phyloP scores from a whole-genome alignment of 2,888 invertebrate genomes.

The Eupithecia subumbrata region DNA sequence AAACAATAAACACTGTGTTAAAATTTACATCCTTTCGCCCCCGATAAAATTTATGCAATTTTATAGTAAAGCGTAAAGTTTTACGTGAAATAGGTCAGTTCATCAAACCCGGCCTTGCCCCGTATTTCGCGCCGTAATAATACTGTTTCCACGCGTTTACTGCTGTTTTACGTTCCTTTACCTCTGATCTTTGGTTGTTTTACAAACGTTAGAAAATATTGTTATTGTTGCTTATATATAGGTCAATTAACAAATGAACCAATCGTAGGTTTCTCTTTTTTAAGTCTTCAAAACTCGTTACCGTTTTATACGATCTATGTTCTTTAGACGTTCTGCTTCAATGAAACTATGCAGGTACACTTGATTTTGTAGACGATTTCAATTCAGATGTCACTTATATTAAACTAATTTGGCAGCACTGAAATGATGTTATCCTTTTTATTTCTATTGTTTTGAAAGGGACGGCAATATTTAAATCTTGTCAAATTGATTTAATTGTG shows the following conservation, averaged over 20 bases:
- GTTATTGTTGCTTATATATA: background rate
- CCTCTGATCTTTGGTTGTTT: constrained; percentile 10
- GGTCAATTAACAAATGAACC: background rate
- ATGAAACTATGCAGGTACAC: background rate
- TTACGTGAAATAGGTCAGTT: constrained; percentile 26
- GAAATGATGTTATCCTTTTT: too few species aligned
- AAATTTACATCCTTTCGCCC: background rate
- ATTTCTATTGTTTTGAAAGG: too few species aligned
- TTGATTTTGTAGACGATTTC: too few species aligned
- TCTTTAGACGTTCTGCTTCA: background rate
- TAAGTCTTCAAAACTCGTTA: background rate
- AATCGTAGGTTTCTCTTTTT: background rate
- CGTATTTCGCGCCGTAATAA: constrained; percentile 14
- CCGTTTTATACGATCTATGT: background rate
- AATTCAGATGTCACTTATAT: too few species aligned
- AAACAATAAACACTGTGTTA: constrained; percentile 46
- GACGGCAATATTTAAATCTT: too few species aligned
- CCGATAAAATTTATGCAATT: background rate
- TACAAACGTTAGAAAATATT: background rate
- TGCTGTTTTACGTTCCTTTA: constrained; percentile 12
- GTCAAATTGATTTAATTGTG: too few species aligned
- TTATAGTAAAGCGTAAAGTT: background rate
- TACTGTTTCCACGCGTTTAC: constrained; percentile 9
- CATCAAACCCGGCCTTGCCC: constrained; percentile 36
- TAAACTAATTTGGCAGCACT: too few species aligned